These are phyloP conservation scores for Cyclina sinensis DNA, from an alignment of 1,140 invertebrate species.

Conservation along the genomic window DNA sequence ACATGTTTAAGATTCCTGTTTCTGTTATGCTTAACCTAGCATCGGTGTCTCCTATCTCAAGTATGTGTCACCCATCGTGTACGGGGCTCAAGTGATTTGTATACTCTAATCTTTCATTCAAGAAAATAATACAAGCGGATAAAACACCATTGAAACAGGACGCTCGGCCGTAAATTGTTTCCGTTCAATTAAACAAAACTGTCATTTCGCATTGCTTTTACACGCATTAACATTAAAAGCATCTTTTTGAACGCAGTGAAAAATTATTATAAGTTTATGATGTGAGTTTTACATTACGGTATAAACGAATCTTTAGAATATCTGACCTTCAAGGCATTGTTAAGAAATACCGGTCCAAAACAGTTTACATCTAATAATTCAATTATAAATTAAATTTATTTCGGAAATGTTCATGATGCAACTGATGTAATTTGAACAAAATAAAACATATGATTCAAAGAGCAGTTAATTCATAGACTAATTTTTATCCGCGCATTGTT, in stretches of 20 bases:
- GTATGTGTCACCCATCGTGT: neutral
- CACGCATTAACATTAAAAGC: neutral
- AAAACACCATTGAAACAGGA: neutral
- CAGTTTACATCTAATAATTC: no score
- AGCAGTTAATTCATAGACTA: no score
- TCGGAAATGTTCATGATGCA: no score
- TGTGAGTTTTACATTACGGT: no score
- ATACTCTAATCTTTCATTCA: neutral
- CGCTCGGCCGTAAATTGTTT: neutral
- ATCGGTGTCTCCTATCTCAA: neutral
- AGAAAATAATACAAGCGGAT: neutral
- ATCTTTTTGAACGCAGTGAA: neutral
- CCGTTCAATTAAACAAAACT: neutral
- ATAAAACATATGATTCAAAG: no score
- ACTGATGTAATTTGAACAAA: no score
- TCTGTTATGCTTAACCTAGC: neutral
- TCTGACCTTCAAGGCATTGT: no score
- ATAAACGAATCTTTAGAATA: no score
- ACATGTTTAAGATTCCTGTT: neutral
- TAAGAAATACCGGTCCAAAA: no score
- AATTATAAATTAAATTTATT: no score
- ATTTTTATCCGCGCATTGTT: no score
- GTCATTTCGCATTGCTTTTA: neutral
- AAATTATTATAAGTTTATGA: no score
- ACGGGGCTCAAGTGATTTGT: constrained; percentile 23